Percentiles rank a stretch among this genome's conserved stretches.
These are phyloP conservation scores for Buathra laborator DNA, from an alignment of 2,888 invertebrate genomes.

Conservation along the genomic window DNA sequence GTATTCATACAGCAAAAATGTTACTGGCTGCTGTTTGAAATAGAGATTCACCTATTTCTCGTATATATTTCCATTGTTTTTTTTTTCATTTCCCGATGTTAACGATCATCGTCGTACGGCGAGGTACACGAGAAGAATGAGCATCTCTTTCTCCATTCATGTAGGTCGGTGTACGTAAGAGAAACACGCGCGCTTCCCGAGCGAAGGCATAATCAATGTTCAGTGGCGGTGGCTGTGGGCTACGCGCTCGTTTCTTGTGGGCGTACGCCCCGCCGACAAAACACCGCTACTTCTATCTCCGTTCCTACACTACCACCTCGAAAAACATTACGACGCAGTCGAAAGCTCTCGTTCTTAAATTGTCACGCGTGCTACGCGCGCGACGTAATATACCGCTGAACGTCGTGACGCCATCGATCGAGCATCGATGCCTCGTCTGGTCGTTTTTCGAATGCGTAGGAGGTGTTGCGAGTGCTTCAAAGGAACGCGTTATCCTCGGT, in stretches of 20 bases:
- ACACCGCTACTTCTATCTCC: constrained; percentile 7
- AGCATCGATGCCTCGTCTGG: constrained; percentile 18
- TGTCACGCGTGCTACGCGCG: constrained; percentile 35
- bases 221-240: constrained; percentile 52
- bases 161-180: constrained; percentile 10
- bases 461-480: constrained; percentile 17
- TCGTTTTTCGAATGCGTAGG: constrained; percentile 14
- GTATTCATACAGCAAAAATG: no score
- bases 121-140: constrained; percentile 2
- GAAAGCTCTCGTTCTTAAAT: constrained; percentile 36
- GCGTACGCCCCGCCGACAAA: constrained; percentile 45
- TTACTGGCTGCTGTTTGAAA: not conserved
- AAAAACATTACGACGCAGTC: constrained; percentile 41
- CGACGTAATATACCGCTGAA: not conserved
- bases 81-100: not conserved
- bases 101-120: not conserved
- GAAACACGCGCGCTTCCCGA: constrained; percentile 55
- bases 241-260: constrained; percentile 56
- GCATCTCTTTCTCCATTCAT: constrained; percentile 42
- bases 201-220: constrained; percentile 66
- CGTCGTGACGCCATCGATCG: constrained; percentile 9
- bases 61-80: not conserved
- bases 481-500: not conserved
- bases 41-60: not conserved
- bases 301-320: not conserved